phyloP scores from a whole-genome alignment of 2,113 vertebrate genomes.

The Drymodes brunneopygia region DNA sequence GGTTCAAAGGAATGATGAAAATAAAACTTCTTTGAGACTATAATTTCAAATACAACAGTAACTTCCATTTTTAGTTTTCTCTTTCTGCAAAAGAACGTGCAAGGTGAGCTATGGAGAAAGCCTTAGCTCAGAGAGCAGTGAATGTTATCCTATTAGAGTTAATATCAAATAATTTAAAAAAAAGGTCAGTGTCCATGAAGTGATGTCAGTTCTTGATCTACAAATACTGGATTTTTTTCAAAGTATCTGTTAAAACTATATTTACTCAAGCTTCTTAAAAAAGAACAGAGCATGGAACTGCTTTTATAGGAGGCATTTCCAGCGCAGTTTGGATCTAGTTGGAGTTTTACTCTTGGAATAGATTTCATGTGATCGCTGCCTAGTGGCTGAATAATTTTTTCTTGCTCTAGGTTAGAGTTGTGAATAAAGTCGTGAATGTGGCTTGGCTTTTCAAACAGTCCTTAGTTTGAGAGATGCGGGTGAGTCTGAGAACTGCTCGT shows the following conservation, averaged over 20 bases:
- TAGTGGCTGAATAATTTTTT: neutral
- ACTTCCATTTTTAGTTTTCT: neutral
- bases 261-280: neutral
- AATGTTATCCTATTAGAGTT: neutral
- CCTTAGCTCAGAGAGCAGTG: neutral
- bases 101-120: neutral
- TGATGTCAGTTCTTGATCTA: neutral
- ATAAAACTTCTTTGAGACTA: neutral
- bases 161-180: neutral
- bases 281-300: neutral
- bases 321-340: neutral
- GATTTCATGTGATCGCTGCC: neutral
- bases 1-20: neutral
- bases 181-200: neutral
- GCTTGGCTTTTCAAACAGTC: neutral
- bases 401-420: neutral
- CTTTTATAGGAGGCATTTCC: neutral
- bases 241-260: neutral
- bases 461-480: neutral
- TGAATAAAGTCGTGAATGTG: neutral
- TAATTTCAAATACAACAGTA: neutral
- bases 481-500: neutral
- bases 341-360: neutral
- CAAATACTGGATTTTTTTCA: neutral
- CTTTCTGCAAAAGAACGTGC: neutral